Evolutionary conservation across 2,797 vertebrate genomes (phyloP), one percentile per base, ranked within the genome.

Genomic region (Parauchenoglanis ngamensis): DNA sequence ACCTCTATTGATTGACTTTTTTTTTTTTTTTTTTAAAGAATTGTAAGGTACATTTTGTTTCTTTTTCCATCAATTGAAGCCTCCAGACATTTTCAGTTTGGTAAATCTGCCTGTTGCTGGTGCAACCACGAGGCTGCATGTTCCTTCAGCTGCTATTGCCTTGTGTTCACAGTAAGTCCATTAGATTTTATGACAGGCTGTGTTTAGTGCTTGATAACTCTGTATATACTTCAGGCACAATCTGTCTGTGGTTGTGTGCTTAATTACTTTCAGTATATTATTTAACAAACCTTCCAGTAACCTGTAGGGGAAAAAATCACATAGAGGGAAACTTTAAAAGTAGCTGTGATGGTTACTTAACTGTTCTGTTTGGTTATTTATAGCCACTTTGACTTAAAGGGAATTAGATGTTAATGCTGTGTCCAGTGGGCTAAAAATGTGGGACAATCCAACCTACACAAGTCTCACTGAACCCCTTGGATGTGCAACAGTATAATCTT

Each of bases 111-210:
- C 59, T 54, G 76, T 63, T 21, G 28, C 11, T 17, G 13, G n/a
- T 31, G 44, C 11, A 6, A 12, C 67, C 35, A 65, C 15, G 25
- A 49, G 46, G 11, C 77, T 31, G 78, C 46, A 31, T 82, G 52
- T 75, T 46, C 23, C 52, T 84, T 87, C 78, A 81, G 67, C 75
- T 70, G 44, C 70, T 78, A 67, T 85, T 79, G 44, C 67, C 52
- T 73, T 70, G 82, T 86, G 68, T 88, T 80, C 63, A 87, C 46
- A 56, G 83, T 91, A 86, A 89, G 84, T 88, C 83, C 59, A 90
- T 91, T 90, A 85, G 80, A 59, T 86, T 76, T 67, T 61, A 83
- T 87, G 82, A n/a, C 68, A 82, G 79, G 86, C 75, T 67, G 28
- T 59, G 63, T 87, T 87, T 87, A 86, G 23, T 19, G 63, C 75